Evolutionary conservation across 2,888 invertebrate genomes (phyloP), one percentile per base, ranked within the genome.

Genomic region (Pyrocoelia pectoralis): DNA sequence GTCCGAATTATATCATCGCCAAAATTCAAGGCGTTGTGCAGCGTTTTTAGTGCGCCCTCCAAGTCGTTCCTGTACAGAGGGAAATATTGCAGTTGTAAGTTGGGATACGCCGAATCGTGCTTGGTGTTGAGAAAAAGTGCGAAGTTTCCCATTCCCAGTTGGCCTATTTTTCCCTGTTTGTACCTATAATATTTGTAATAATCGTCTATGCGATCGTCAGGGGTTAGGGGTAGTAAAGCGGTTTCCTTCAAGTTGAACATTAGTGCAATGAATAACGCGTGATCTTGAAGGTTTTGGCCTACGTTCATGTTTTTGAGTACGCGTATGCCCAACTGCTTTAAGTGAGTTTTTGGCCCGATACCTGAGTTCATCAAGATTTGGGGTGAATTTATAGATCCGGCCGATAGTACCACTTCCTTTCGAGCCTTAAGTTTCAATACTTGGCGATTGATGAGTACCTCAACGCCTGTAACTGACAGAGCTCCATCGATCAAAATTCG

Each of bases 131-230:
- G 3, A 9, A 38, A 38, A 38, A 12, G 3, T 12, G n/a, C 3
- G 2, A 38, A 38, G n/a, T 38, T 38, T 3, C n/a, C 38, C 5
- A 38, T 38, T 3, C 38, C 38, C 10, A n/a, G 3, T 12, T n/a
- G 5, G 10, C 81, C 77, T 40, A 86, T 72, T 0, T 82, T 78
- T 0, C 87, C 90, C 61, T 71, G 79, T 2, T 80, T 81, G 56
- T 80, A 79, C 12, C 80, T 79, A 1, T 84, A 74, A 73, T 86
- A 88, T 6, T 84, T 71, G 14, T 81, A 59, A 0, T 83, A 43
- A 4, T 43, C 13, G 17, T 15, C 14, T 43, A 13, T 12, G 3
- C 3, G 2, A 15, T 12, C 17, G 12, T 6, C 8, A 13, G 15
- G 15, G 10, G 2, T 43, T 43, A 1, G 2, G 4, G 5, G 2